Conservation (phyloP, 2,113 vertebrate species). For the Cromileptes altivelis region DNA sequence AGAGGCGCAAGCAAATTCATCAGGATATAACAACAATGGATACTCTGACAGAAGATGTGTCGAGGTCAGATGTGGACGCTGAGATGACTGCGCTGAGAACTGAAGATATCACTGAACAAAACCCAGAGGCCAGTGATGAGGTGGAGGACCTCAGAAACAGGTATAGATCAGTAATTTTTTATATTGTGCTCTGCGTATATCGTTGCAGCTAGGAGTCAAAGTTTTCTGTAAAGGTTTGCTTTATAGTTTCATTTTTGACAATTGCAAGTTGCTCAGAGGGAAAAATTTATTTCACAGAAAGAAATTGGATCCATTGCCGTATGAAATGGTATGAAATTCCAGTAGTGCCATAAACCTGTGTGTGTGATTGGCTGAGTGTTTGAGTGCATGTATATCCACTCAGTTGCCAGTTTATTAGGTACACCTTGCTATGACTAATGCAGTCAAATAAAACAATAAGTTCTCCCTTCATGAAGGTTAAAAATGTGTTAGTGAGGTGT, state of each 20-base stretch:
- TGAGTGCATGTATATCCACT: background rate
- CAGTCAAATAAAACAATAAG: background rate
- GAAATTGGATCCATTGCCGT: background rate
- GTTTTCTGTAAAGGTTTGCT: background rate
- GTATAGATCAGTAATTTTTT: conserved; percentile 68
- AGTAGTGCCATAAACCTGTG: background rate
- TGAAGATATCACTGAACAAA: conserved; percentile 62
- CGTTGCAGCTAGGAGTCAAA: background rate
- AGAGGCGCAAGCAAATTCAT: conserved; percentile 46
- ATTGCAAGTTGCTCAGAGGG: background rate
- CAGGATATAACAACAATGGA: conserved; percentile 76
- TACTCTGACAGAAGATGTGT: conserved; percentile 61
- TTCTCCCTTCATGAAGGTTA: background rate
- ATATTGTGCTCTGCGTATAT: background rate
- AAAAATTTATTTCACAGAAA: background rate
- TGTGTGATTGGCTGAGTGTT: background rate
- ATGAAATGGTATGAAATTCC: background rate
- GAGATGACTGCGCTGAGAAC: conserved; percentile 80
- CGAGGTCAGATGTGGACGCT: conserved; percentile 75
- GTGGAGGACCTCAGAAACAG: conserved; percentile 88
- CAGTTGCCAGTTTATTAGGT: background rate
- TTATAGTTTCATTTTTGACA: conserved; percentile 4
- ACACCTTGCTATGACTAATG: background rate
- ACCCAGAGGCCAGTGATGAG: conserved; percentile 72
- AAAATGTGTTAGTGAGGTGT: background rate